Conservation (phyloP, 1,140 invertebrate species). For the Drosophila eugracilis region DNA sequence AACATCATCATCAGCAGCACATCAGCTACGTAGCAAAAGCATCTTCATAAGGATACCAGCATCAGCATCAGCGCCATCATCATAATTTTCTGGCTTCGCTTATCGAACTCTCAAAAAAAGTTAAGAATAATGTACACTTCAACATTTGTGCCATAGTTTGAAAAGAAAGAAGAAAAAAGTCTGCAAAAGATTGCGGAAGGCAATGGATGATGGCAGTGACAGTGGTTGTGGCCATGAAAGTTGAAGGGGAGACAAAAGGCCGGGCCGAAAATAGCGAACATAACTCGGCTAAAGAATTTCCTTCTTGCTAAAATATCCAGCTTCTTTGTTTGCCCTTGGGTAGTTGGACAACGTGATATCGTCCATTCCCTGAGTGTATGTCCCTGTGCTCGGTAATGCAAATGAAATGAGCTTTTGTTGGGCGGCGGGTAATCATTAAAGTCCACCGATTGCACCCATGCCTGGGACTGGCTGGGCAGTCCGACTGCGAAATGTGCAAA, state of each 20-base stretch:
- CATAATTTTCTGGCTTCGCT: conserved; percentile 70
- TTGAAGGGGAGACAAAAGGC: conserved; percentile 24
- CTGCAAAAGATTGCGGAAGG: conserved; percentile 46
- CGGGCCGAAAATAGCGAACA: conserved; percentile 44
- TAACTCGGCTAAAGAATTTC: conserved; percentile 55
- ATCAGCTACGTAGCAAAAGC: conserved; percentile 46
- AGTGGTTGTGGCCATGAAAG: conserved; percentile 8
- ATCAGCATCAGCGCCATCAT: conserved; percentile 39
- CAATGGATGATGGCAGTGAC: conserved; percentile 27
- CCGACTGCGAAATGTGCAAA: conserved; percentile 62
- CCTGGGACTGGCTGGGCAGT: conserved; percentile 27
- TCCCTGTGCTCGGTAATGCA: conserved; percentile 26
- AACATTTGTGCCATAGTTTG: conserved; percentile 70
- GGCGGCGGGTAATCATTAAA: conserved; percentile 44
- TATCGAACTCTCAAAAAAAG: conserved; percentile 75
- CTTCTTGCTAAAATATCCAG: conserved; percentile 3
- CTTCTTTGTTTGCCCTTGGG: conserved; percentile 19
- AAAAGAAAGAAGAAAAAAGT: conserved; percentile 56
- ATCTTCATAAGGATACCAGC: conserved; percentile 45
- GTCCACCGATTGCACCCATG: conserved; percentile 22
- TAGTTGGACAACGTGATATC: conserved; percentile 7
- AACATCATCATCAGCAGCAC: conserved; percentile 61
- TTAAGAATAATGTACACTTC: conserved; percentile 78
- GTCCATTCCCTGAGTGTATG: not conserved
- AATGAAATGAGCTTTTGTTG: conserved; percentile 54